Percentiles rank a stretch among this genome's conserved stretches.
These are phyloP conservation scores for Hyalella azteca DNA, from an alignment of 2,888 invertebrate genomes.

Conservation along the genomic window DNA sequence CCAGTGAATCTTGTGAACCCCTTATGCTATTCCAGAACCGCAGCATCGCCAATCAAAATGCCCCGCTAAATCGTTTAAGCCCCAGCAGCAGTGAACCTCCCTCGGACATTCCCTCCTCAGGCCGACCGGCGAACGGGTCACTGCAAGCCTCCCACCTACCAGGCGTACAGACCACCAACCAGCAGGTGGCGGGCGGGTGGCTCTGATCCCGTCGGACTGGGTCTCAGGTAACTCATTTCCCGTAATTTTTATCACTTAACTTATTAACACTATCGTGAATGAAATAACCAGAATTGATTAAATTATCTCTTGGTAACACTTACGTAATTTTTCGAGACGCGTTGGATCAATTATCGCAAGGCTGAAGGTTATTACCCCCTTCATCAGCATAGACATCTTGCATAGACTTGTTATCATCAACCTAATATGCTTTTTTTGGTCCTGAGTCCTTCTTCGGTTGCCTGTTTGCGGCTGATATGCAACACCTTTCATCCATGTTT, in stretches of 20 bases:
- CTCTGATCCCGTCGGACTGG: conserved; percentile 50
- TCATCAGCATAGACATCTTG: no score
- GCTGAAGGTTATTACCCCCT: no score
- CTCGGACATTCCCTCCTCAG: conserved; percentile 11
- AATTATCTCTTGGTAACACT: no score
- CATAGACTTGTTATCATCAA: no score
- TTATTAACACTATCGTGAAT: not conserved
- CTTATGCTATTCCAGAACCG: conserved; percentile 27
- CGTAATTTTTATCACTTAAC: not conserved
- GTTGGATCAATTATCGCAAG: no score
- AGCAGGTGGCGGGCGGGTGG: conserved; percentile 58
- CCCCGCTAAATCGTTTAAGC: conserved; percentile 14
- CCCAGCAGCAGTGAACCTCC: conserved; percentile 32
- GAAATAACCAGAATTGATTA: not conserved
- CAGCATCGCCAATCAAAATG: not conserved
- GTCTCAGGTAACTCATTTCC: not conserved
- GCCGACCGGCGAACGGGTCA: conserved; percentile 51
- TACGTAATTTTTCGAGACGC: no score
- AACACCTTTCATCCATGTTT: no score
- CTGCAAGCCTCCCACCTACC: conserved; percentile 53
- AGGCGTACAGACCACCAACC: conserved; percentile 57
- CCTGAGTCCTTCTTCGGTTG: no score
- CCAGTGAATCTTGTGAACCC: conserved; percentile 21
- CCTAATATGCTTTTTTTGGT: no score
- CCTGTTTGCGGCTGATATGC: no score